These are phyloP conservation scores for Drosophila pegasa DNA, from an alignment of 2,888 invertebrate genomes.

Conservation along the genomic window DNA sequence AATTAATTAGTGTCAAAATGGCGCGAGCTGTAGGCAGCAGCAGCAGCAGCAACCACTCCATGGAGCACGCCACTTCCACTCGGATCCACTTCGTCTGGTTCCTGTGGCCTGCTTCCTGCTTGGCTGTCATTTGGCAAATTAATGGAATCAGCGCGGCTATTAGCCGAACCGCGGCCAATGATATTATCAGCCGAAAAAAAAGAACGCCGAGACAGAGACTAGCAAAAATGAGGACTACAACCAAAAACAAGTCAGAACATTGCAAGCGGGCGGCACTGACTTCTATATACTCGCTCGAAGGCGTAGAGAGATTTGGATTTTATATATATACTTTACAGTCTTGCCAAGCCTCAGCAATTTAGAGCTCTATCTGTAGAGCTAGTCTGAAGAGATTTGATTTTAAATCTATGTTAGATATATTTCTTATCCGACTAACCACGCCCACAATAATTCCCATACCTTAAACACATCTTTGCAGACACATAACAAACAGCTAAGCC, in stretches of 20 bases:
- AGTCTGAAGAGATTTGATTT: no score
- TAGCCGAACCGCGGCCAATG: constrained; percentile 59
- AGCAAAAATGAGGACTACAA: constrained; percentile 11
- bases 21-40: constrained; percentile 35
- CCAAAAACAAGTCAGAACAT: neutral
- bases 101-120: constrained; percentile 30
- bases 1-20: constrained; percentile 79
- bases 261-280: neutral
- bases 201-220: neutral
- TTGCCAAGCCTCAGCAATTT: no score
- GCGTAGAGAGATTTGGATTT: accelerated
- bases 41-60: constrained; percentile 3
- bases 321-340: no score
- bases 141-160: constrained; percentile 79
- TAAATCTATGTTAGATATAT: no score
- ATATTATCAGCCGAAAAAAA: constrained; percentile 41
- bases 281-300: neutral
- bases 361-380: no score
- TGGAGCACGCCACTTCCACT: constrained; percentile 10
- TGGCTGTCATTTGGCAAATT: constrained; percentile 77
- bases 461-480: neutral
- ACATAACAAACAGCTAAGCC: neutral
- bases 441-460: no score
- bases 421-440: no score
- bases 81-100: constrained; percentile 23